These are phyloP conservation scores for Pocillopora damicornis DNA, from an alignment of 64 coral and sea anemone genomes.

Conservation along the genomic window DNA sequence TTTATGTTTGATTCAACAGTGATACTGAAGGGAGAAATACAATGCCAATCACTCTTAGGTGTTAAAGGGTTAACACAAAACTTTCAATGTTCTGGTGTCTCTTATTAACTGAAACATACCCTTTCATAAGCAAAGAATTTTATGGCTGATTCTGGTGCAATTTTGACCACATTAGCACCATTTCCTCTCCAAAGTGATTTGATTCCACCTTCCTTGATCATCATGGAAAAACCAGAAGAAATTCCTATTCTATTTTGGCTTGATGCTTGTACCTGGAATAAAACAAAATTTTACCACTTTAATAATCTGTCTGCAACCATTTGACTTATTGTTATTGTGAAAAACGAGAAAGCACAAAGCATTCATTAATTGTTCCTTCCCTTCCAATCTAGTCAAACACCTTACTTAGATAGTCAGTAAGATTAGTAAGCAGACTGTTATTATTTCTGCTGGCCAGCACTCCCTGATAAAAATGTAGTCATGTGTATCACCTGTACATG, in stretches of 20 bases:
- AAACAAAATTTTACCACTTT: background rate
- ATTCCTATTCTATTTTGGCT: conserved; percentile 83
- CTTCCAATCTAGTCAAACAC: too few relatives aligned
- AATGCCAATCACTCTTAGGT: too few relatives aligned
- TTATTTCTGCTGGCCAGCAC: too few relatives aligned
- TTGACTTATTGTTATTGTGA: too few relatives aligned
- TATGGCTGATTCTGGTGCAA: conserved; percentile 97
- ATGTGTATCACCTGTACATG: background rate
- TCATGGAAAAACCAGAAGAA: conserved; percentile 73
- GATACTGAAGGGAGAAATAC: too few relatives aligned
- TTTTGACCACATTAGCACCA: conserved; percentile 98
- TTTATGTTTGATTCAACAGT: too few relatives aligned
- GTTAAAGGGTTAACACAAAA: too few relatives aligned
- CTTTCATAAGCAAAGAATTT: conserved; percentile 99
- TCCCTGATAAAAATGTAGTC: background rate
- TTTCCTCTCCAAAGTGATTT: conserved; percentile 98
- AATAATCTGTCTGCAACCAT: too few relatives aligned
- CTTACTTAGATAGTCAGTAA: too few relatives aligned
- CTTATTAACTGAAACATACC: conserved; percentile 23
- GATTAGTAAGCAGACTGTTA: too few relatives aligned
- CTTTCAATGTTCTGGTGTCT: background rate
- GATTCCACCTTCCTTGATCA: conserved; percentile 86
- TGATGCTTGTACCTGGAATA: conserved; percentile 80
- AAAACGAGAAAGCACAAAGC: too few relatives aligned
- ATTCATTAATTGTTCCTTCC: too few relatives aligned